Conservation (phyloP, 2,888 invertebrate species). For the Epirrhoe tristata region DNA sequence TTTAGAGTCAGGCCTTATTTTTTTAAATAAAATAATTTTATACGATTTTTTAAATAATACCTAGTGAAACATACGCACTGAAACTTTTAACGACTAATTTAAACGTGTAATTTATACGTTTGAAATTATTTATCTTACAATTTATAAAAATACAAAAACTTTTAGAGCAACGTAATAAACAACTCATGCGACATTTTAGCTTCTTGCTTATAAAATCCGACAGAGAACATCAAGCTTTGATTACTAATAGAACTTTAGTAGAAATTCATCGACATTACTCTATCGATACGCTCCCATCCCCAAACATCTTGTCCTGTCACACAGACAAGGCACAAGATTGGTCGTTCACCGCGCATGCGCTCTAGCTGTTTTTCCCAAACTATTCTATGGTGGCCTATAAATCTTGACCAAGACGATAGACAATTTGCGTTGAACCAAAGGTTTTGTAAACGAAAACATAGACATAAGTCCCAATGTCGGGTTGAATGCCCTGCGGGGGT, state of each 20-base stretch:
- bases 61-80: too few relatives aligned
- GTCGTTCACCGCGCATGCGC: constrained; percentile 68
- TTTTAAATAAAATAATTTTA: too few relatives aligned
- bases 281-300: constrained; percentile 52
- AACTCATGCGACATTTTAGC: too few relatives aligned
- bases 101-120: too few relatives aligned
- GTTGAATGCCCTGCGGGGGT: constrained; percentile 32
- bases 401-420: constrained; percentile 54
- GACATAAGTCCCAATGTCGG: constrained; percentile 42
- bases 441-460: constrained; percentile 61
- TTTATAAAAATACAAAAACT: too few relatives aligned
- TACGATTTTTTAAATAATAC: too few relatives aligned
- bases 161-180: too few relatives aligned
- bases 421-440: constrained; percentile 54
- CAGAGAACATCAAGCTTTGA: too few relatives aligned
- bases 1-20: background rate
- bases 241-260: too few relatives aligned
- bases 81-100: too few relatives aligned
- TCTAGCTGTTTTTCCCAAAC: constrained; percentile 67
- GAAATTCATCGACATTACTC: constrained; percentile 35
- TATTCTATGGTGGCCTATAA: constrained; percentile 58
- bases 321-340: constrained; percentile 63
- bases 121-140: too few relatives aligned
- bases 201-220: too few relatives aligned
- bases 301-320: constrained; percentile 54